Evolutionary conservation across 1,140 invertebrate genomes (phyloP), one percentile per base, ranked within the genome.

Genomic region (Cotesia glomerata): DNA sequence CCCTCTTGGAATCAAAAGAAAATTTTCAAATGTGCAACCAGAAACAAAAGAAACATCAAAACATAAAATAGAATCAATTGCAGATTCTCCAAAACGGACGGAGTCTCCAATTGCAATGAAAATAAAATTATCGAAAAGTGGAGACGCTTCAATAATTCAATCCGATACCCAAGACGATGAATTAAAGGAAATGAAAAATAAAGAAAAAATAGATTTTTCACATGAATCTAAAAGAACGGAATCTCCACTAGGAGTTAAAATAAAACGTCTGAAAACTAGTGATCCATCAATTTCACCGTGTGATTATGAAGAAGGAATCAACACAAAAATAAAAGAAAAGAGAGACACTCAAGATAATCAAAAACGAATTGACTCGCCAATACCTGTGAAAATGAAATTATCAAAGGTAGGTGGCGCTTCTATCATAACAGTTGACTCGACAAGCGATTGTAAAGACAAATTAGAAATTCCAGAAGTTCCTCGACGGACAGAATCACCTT

Each of bases 41-140:
- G 78, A 82, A 56, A 16, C 26, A 16, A 81, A 81, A 62, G 80
- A 82, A 16, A n/a, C 39, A 45, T 45, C 45, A 1, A 78, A 79
- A 18, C 73, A 78, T 13, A 82, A 82, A 67, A 78, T 79, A 49
- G 63, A 65, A 34, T 68, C 13, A 70, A 35, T 64, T 62, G 7
- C 51, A 73, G 68, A 71, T 67, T 73, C 69, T 36, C 66, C 32
- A 9, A 84, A 84, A 49, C 78, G 79, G 26, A 79, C 74, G 0
- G 83, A 84, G 36, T 85, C 84, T 26, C 80, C 85, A 3, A 78
- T 86, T 35, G 85, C 85, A 14, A 85, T 87, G 83, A 87, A 87
- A 76, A 84, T 87, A 45, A 87, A 86, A 71, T 69, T 87, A 13
- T 87, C 81, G 0, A 87, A 86, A 69, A 79, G 75, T 18, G 86